Conservation (phyloP, 2,797 vertebrate genomes). For the Argentina silus region DNA sequence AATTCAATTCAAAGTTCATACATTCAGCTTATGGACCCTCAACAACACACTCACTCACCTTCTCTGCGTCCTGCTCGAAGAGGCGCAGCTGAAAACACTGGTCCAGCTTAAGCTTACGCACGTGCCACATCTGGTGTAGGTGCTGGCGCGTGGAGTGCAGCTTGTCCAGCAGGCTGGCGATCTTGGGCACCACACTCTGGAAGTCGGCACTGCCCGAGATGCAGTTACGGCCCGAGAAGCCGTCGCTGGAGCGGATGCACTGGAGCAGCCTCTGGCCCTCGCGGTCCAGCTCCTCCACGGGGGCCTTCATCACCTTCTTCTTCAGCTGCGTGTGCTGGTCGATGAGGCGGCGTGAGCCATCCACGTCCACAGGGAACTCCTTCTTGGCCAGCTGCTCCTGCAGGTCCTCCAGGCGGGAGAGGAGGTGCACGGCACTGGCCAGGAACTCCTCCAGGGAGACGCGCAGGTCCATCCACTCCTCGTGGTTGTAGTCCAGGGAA, state of each 20-base stretch:
- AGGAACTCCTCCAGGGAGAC: slow-evolving; percentile 97
- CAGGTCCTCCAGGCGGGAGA: slow-evolving; percentile 93
- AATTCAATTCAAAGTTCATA: no score
- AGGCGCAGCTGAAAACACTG: slow-evolving; percentile 98
- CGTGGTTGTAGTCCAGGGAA: slow-evolving; percentile 97
- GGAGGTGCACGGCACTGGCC: slow-evolving; percentile 90
- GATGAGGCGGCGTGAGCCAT: slow-evolving; percentile 92
- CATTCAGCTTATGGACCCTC: not conserved
- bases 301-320: slow-evolving; percentile 91
- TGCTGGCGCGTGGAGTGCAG: slow-evolving; percentile 96
- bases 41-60: slow-evolving; percentile 75
- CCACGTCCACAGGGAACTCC: slow-evolving; percentile 96
- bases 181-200: slow-evolving; percentile 97
- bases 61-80: slow-evolving; percentile 98
- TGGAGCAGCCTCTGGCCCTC: slow-evolving; percentile 95
- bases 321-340: slow-evolving; percentile 97
- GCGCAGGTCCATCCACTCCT: slow-evolving; percentile 96
- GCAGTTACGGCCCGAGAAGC: slow-evolving; percentile 95
- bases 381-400: slow-evolving; percentile 95
- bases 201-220: slow-evolving; percentile 97
- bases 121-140: slow-evolving; percentile 98
- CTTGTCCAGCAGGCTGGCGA: slow-evolving; percentile 96
- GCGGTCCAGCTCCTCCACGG: slow-evolving; percentile 94
- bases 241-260: slow-evolving; percentile 93
- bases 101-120: slow-evolving; percentile 95